Base-by-base conservation (phyloP, 2,113 vertebrate genomes). In the Pseudorhombus dupliciocellatus region DNA sequence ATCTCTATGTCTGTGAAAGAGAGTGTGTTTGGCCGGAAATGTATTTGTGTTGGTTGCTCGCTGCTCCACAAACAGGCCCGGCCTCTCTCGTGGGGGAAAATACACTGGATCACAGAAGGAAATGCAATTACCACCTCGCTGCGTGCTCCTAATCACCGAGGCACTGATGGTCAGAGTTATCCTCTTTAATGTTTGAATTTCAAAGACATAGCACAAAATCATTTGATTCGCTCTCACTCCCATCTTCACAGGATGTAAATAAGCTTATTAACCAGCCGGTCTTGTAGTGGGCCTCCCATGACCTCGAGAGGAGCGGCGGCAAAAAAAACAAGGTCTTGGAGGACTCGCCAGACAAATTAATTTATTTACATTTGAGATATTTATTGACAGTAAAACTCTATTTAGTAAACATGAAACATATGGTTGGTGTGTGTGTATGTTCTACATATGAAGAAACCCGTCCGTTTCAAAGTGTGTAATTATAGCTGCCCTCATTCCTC, bases 121-220 rank as follows among this genome's bases (percentile, higher is more conserved):
- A 88, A 87, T 48, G 80, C 75, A 89, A 89, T 90, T 91, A 90
- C 77, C 18, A 59, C 71, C 61, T 87, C 86, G 77, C 86, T 50
- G 78, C 70, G 75, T 84, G 87, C 75, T 84, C 81, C 84, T 91
- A 91, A 92, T 92, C 90, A 87, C 73, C 37, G 65, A 75, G 79
- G n/a, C 59, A 77, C 77, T 60, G 71, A 81, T 86, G 81, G 84
- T 89, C 79, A 92, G 84, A 90, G 84, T 84, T 62, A 74, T 55
- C 66, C 76, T 84, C 80, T 85, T 85, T 88, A 89, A 91, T 90
- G 69, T 83, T 69, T 77, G 86, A 77, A 85, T 92, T 91, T 92
- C 86, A 94, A 93, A 92, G 86, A 79, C 61, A n/a, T 62, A 70
- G 75, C 87, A 51, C 72, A 90, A 84, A 18, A 89, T 81, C 52